Base-by-base conservation (phyloP, 2,113 vertebrate species). In the Carassius carassius region DNA sequence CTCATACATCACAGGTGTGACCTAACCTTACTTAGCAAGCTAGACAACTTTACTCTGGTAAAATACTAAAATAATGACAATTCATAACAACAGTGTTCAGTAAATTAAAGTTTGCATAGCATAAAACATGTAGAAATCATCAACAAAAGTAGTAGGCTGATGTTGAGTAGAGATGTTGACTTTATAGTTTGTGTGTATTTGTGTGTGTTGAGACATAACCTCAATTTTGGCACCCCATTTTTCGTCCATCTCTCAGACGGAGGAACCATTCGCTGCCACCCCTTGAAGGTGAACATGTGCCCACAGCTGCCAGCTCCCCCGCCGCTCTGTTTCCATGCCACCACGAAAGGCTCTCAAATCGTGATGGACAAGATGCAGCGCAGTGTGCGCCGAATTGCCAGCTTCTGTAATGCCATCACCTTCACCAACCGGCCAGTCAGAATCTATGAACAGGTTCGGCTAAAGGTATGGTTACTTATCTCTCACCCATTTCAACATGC, bases 341-440 rank as follows among this genome's bases (percentile, higher is more conserved):
- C 95, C 37, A 94, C 97, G 0, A 99, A 99, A 93, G 97, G 97
- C 51, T 97, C 96, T 56, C 97, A 99, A 91, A 98, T 99, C 85
- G 91, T 97, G 90, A 98, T 99, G 97, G 97, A 99, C 92, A 92
- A 92, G 0, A 91, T 95, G 32, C 97, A 98, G 92, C 98, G 96
- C 89, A 94, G 92, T 0, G 97, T 97, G 81, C 97, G 97, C 93
- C 95, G 97, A 89, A 96, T 97, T 92, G 96, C 95, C 86, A 99
- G 97, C 75, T 99, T 99, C 95, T 99, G 97, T 93, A 98, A 99
- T 0, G 97, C 97, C 91, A 98, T 99, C 88, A 98, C 97, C 87
- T 99, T 99, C 95, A 96, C 94, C 86, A 97, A 99, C 95, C 90
- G 97, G 72, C 96, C 97, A 0, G 92, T 97, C 2, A 93, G 96